These are phyloP conservation scores for Coreoperca whiteheadi DNA, from an alignment of 2,113 vertebrate genomes.

Conservation along the genomic window DNA sequence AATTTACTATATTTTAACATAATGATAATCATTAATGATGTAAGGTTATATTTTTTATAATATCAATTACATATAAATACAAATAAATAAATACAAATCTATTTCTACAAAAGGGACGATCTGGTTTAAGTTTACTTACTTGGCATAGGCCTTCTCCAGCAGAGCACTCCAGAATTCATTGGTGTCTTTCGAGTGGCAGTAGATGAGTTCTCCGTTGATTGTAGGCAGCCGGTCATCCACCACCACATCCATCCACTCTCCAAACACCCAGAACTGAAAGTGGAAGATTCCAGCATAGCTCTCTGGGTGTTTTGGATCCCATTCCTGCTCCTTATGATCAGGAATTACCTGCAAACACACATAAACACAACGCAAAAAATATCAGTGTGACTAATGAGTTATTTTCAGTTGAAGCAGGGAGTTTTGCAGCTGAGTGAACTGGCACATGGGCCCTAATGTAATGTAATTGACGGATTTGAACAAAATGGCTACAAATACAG, in stretches of 20 bases:
- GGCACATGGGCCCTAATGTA: not conserved
- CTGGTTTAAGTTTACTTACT: constrained; percentile 81
- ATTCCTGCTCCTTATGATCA: constrained; percentile 90
- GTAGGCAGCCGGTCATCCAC: constrained; percentile 95
- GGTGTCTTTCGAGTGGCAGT: constrained; percentile 89
- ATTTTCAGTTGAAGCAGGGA: not conserved
- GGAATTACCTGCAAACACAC: constrained; percentile 88
- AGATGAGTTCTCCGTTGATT: constrained; percentile 87
- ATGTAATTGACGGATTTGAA: not conserved
- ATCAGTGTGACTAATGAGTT: not conserved
- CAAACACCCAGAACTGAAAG: constrained; percentile 95
- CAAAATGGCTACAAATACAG: not conserved
- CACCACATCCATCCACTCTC: constrained; percentile 93
- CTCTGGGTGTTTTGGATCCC: constrained; percentile 87
- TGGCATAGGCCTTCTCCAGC: constrained; percentile 95
- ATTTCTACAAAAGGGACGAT: not conserved
- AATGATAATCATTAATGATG: not conserved
- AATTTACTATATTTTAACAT: not conserved
- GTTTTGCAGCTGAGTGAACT: not conserved
- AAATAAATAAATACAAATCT: not conserved
- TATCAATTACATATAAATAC: not conserved
- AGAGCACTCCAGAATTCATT: constrained; percentile 96
- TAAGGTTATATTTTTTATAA: not conserved
- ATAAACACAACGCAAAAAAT: not conserved
- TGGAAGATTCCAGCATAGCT: constrained; percentile 93